These are phyloP conservation scores for Amblyopsis rosae DNA, from an alignment of 2,113 vertebrate genomes.

Conservation along the genomic window DNA sequence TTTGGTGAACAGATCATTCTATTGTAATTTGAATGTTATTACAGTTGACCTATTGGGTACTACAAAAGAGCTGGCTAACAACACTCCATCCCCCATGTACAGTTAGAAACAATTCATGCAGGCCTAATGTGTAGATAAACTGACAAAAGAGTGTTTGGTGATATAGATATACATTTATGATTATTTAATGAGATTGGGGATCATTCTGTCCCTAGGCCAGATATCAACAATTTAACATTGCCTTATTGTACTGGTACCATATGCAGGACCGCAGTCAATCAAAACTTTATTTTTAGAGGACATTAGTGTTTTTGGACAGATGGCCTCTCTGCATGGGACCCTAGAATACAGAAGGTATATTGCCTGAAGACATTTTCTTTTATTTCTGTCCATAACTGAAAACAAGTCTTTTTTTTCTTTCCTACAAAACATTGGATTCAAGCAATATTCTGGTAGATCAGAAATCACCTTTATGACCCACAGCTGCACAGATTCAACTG, in stretches of 20 bases:
- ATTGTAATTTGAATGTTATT: too few species aligned
- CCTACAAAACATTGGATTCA: slow-evolving; percentile 18
- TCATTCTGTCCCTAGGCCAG: too few species aligned
- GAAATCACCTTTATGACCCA: slow-evolving; percentile 42
- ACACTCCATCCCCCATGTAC: too few species aligned
- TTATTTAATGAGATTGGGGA: too few species aligned
- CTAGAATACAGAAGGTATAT: slow-evolving; percentile 20
- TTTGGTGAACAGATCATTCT: too few species aligned
- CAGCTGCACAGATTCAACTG: slow-evolving; percentile 43
- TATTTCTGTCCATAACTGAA: slow-evolving; percentile 18
- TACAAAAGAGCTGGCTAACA: too few species aligned
- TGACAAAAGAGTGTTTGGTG: too few species aligned
- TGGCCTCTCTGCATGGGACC: slow-evolving; percentile 47
- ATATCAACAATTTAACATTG: too few species aligned
- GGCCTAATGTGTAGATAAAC: too few species aligned
- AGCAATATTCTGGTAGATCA: slow-evolving; percentile 35
- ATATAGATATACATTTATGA: too few species aligned
- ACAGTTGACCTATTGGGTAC: too few species aligned
- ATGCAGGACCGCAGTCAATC: slow-evolving; percentile 9
- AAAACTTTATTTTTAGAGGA: slow-evolving; percentile 15
- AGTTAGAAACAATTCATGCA: too few species aligned
- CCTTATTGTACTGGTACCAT: not conserved
- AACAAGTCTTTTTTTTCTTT: slow-evolving; percentile 1
- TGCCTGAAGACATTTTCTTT: slow-evolving; percentile 27
- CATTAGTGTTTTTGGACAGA: slow-evolving; percentile 39